These are phyloP conservation scores for Pseudonaja textilis DNA, from an alignment of 2,113 vertebrate genomes.

Conservation along the genomic window DNA sequence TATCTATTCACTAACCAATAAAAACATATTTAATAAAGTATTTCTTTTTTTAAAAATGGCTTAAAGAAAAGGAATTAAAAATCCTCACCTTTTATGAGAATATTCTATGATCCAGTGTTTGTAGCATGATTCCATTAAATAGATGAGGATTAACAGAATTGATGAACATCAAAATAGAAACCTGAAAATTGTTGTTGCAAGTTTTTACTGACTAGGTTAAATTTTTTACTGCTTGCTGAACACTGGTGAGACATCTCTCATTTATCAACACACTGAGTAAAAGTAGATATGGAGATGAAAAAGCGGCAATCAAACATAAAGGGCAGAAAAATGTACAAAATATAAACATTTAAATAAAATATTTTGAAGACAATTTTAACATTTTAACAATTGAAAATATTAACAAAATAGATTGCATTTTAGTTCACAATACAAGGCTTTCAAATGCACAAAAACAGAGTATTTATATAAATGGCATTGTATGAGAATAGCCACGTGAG, in stretches of 20 bases:
- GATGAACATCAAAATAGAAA: neutral
- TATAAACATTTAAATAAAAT: neutral
- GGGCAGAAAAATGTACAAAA: neutral
- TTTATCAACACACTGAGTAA: neutral
- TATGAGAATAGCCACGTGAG: neutral
- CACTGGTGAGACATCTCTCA: neutral
- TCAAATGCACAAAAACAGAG: neutral
- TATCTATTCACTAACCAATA: neutral
- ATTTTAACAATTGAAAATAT: neutral
- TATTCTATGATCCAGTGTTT: neutral
- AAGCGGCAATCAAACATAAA: neutral
- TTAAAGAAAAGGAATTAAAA: neutral
- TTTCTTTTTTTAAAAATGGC: neutral
- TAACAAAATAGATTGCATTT: neutral
- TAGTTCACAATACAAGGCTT: neutral
- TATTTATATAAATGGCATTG: neutral
- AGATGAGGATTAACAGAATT: neutral
- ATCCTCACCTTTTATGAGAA: neutral
- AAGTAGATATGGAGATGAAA: neutral
- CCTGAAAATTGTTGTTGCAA: neutral
- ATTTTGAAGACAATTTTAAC: neutral
- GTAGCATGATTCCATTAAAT: neutral
- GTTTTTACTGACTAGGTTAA: neutral
- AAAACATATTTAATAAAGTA: neutral
- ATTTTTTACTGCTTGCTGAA: neutral